Percentiles rank a stretch among this genome's conserved stretches.
phyloP scores from a whole-genome alignment of 2,888 invertebrate genomes.

The Eulithis testata region DNA sequence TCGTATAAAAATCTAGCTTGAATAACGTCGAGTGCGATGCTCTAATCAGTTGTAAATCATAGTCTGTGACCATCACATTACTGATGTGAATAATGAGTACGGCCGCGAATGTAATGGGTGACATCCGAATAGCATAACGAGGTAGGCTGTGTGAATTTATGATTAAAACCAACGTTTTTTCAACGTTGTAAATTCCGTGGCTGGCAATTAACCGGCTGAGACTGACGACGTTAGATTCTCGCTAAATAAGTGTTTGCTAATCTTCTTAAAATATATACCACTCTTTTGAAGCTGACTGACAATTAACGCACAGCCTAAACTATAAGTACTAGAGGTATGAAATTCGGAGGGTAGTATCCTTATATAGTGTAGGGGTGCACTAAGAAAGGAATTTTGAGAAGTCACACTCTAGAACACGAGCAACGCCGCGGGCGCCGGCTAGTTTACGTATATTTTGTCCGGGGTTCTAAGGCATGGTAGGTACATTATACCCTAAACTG shows the following conservation, averaged over 20 bases:
- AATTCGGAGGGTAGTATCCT: too few species aligned
- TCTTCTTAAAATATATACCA: too few species aligned
- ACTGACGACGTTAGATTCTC: background rate
- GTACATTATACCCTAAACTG: too few species aligned
- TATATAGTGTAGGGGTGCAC: too few species aligned
- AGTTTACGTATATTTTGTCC: background rate
- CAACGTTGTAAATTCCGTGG: slow-evolving; percentile 4
- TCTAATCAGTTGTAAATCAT: slow-evolving; percentile 21
- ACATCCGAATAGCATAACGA: slow-evolving; percentile 22
- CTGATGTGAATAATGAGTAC: slow-evolving; percentile 18
- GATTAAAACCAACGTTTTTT: slow-evolving; percentile 17
- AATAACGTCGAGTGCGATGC: background rate
- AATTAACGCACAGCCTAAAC: too few species aligned
- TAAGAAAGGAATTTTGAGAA: too few species aligned
- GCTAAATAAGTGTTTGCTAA: background rate
- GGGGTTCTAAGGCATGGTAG: background rate
- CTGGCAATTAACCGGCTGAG: background rate
- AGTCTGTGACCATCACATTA: slow-evolving; percentile 24
- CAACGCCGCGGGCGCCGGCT: too few species aligned
- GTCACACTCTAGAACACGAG: too few species aligned
- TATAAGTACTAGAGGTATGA: too few species aligned
- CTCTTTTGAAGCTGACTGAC: too few species aligned
- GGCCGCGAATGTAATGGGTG: slow-evolving; percentile 24
- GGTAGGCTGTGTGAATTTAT: slow-evolving; percentile 27
- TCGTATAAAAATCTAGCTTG: slow-evolving; percentile 2